Conservation (phyloP, 2,888 invertebrate species). For the Oscheius myriophilus region DNA sequence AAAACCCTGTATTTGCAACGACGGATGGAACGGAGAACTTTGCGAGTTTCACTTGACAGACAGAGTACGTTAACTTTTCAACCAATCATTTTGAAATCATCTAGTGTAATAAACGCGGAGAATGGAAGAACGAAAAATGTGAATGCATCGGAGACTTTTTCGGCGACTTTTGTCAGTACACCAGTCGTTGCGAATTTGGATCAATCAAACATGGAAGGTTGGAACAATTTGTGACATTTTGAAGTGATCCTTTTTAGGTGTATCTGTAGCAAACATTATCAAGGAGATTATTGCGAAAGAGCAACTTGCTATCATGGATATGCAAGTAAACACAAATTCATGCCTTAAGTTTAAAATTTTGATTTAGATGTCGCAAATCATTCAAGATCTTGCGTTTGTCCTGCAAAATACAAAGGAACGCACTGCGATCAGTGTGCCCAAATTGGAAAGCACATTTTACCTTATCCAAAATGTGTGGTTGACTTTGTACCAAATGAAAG, state of each 20-base stretch:
- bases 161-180: conserved; percentile 66
- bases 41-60: conserved; percentile 62
- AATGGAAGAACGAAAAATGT: conserved; percentile 60
- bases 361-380: conserved; percentile 34
- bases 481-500: conserved; percentile 26
- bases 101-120: conserved; percentile 64
- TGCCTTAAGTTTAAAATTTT: conserved; percentile 17
- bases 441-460: conserved; percentile 35
- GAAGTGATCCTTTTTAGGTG: conserved; percentile 36
- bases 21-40: conserved; percentile 62
- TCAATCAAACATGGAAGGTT: conserved; percentile 52
- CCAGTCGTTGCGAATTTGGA: conserved; percentile 60
- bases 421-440: conserved; percentile 60
- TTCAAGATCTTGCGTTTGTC: conserved; percentile 57
- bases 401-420: conserved; percentile 57
- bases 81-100: conserved; percentile 19
- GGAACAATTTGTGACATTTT: background rate
- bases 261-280: conserved; percentile 59
- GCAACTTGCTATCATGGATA: conserved; percentile 66
- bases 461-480: conserved; percentile 40
- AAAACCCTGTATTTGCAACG: conserved; percentile 58
- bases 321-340: conserved; percentile 48
- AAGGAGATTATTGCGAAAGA: conserved; percentile 65
- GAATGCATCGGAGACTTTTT: conserved; percentile 64
- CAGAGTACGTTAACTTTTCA: conserved; percentile 38